These are phyloP conservation scores for Abrostola triplasia DNA, from an alignment of 2,888 invertebrate species.

Conservation along the genomic window DNA sequence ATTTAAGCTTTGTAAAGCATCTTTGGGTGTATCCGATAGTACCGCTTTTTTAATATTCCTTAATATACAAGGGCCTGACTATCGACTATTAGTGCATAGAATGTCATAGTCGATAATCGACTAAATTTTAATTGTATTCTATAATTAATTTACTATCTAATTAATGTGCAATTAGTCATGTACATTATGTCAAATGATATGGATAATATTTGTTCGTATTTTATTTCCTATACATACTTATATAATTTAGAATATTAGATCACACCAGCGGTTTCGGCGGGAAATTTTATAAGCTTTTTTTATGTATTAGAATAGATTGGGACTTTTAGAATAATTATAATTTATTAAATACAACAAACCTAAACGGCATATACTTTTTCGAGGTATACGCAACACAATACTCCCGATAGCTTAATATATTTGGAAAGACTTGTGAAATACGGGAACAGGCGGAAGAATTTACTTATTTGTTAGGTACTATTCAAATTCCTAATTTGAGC, in stretches of 20 bases:
- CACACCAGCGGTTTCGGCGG: slow-evolving; percentile 23
- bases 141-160: slow-evolving; percentile 36
- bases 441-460: slow-evolving; percentile 19
- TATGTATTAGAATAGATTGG: slow-evolving; percentile 8
- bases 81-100: slow-evolving; percentile 13
- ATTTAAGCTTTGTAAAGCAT: slow-evolving; percentile 65
- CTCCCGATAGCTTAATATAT: slow-evolving; percentile 7
- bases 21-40: slow-evolving; percentile 66
- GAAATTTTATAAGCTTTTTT: slow-evolving; percentile 10
- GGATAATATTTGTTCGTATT: slow-evolving; percentile 44
- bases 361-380: neutral
- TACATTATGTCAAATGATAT: slow-evolving; percentile 51
- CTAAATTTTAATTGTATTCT: slow-evolving; percentile 25
- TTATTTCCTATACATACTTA: slow-evolving; percentile 22
- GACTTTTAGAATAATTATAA: slow-evolving; percentile 5
- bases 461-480: neutral
- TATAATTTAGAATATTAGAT: neutral
- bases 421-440: slow-evolving; percentile 1
- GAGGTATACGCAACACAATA: too few species aligned
- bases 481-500: neutral
- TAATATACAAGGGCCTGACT: slow-evolving; percentile 24
- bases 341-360: neutral
- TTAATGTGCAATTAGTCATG: slow-evolving; percentile 40
- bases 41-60: slow-evolving; percentile 29
- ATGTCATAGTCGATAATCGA: slow-evolving; percentile 19